phyloP scores from a whole-genome alignment of 2,113 vertebrate species.

The Gavialis gangeticus region DNA sequence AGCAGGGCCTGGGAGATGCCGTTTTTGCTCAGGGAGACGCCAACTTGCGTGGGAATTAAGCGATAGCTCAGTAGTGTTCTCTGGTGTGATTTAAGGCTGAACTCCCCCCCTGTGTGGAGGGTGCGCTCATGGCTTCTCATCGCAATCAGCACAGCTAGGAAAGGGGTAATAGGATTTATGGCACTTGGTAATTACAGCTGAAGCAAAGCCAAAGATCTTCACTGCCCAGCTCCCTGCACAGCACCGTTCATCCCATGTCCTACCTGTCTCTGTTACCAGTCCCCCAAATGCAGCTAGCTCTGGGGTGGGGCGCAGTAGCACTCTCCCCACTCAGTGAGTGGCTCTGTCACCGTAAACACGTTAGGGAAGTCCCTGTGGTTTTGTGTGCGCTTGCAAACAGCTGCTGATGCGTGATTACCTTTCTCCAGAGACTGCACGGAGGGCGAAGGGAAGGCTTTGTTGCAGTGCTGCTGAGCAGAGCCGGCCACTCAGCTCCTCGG shows the following conservation, averaged over 20 bases:
- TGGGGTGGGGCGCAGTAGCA: background rate
- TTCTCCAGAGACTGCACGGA: background rate
- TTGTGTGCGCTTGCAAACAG: background rate
- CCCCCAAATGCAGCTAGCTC: background rate
- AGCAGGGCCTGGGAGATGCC: background rate
- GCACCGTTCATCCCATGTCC: background rate
- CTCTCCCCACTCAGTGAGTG: slow-evolving; percentile 26
- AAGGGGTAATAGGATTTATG: background rate
- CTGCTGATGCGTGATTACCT: background rate
- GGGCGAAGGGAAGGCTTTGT: background rate
- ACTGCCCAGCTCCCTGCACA: background rate
- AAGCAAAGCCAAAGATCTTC: background rate
- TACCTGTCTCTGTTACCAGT: background rate
- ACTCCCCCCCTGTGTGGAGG: background rate
- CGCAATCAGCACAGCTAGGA: background rate
- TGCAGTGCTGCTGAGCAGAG: background rate
- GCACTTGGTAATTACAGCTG: background rate
- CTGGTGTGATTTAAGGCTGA: background rate
- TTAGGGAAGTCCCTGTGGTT: background rate
- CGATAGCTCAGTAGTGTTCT: background rate
- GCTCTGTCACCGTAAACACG: slow-evolving; percentile 5
- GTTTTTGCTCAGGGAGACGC: too few species aligned
- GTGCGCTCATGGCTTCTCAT: background rate
- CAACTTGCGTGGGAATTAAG: background rate
- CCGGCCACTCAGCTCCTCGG: background rate